A percentile compares a stretch with the other conserved stretches of the same genome.
These are phyloP conservation scores for Promerops cafer DNA, from an alignment of 2,113 vertebrate species.

Conservation along the genomic window DNA sequence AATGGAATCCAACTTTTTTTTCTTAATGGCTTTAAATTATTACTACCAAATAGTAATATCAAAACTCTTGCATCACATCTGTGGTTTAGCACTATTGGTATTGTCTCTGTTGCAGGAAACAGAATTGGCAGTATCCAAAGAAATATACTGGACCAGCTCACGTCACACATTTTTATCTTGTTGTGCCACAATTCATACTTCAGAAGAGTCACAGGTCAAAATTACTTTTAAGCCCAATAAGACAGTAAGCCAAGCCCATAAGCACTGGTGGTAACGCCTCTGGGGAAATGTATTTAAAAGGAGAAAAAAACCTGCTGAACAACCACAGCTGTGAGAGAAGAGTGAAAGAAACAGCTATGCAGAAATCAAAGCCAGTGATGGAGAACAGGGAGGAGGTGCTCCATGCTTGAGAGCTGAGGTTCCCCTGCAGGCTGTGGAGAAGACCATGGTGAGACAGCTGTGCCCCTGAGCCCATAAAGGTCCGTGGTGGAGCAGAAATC, in stretches of 20 bases:
- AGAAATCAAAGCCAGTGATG: background rate
- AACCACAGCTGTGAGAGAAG: background rate
- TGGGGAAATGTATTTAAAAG: background rate
- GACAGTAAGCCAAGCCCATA: background rate
- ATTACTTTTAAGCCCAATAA: background rate
- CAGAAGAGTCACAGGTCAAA: background rate
- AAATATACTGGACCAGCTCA: background rate
- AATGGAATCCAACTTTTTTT: background rate
- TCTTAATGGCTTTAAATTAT: background rate
- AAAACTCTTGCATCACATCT: background rate
- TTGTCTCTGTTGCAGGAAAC: background rate
- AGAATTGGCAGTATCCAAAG: background rate
- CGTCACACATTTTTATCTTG: background rate
- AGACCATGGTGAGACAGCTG: background rate
- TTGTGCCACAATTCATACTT: background rate
- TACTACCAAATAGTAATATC: background rate
- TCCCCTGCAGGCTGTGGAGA: background rate
- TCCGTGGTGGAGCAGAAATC: too few species aligned
- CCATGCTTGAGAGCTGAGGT: fast-evolving
- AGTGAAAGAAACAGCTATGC: background rate
- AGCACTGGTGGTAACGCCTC: fast-evolving
- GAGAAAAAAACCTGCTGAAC: background rate
- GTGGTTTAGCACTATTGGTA: background rate
- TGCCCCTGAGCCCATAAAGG: background rate
- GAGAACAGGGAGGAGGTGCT: background rate